Conservation (phyloP, 2,113 vertebrate genomes). For the Aythya baeri region DNA sequence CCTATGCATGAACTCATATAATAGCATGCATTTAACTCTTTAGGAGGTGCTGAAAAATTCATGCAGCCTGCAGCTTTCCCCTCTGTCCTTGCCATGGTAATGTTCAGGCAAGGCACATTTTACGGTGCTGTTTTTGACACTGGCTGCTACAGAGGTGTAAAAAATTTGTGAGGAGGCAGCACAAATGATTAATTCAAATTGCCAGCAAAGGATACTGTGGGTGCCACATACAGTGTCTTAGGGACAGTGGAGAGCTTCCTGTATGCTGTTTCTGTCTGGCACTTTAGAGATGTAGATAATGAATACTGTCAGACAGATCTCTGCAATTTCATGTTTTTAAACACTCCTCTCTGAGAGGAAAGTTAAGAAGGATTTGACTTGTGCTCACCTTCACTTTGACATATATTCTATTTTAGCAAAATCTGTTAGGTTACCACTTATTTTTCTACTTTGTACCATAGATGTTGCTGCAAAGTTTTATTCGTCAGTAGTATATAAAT, state of each 20-base stretch:
- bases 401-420: not conserved
- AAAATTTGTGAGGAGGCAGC: not conserved
- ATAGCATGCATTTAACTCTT: not conserved
- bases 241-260: not conserved
- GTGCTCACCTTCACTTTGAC: not conserved
- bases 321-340: not conserved
- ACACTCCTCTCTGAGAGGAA: not conserved
- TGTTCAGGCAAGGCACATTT: not conserved
- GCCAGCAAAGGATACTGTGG: not conserved
- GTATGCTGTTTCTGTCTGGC: not conserved
- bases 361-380: not conserved
- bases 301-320: not conserved
- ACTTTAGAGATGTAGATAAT: not conserved
- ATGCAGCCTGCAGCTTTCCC: not conserved
- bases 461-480: not conserved
- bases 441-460: not conserved
- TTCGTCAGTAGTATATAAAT: not conserved
- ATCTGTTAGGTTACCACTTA: not conserved
- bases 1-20: not conserved
- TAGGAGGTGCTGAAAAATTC: not conserved
- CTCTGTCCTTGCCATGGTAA: constrained; percentile 3
- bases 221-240: not conserved
- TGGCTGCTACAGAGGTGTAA: not conserved
- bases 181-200: not conserved
- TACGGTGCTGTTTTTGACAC: not conserved